Evolutionary conservation across 35 echinoderm and acorn worm species (phyloP).

Genomic region (Diadema setosum): DNA sequence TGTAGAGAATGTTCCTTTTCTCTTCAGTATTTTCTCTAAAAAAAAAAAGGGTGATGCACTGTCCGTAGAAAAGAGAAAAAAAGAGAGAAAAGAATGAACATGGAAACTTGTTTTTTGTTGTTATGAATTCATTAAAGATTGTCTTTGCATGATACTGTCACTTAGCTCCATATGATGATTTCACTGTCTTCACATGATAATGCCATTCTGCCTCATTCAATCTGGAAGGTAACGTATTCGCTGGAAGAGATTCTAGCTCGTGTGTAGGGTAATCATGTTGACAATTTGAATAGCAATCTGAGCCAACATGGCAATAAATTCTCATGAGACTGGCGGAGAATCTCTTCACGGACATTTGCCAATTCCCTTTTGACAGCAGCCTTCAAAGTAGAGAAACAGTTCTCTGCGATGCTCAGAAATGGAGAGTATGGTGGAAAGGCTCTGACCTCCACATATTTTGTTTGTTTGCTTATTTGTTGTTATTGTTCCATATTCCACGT

Average conservation of each 20-base stretch:
- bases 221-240: background rate
- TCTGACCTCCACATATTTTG: background rate
- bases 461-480: no score
- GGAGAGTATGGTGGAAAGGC: background rate
- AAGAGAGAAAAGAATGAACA: no score
- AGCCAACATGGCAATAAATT: background rate
- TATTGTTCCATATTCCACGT: no score
- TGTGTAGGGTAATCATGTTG: background rate
- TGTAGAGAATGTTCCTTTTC: no score
- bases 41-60: no score
- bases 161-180: no score
- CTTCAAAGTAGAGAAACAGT: slow-evolving; percentile 10
- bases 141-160: no score
- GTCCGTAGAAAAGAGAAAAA: no score
- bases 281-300: background rate
- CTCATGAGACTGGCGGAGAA: background rate
- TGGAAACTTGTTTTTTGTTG: no score
- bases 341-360: background rate
- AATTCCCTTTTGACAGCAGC: background rate
- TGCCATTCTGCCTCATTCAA: background rate
- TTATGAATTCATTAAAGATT: no score
- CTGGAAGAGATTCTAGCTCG: background rate
- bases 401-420: background rate
- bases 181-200: no score
- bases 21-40: no score